Evolutionary conservation across 92 coral and sea anemone genomes (phyloP), one percentile per base, ranked within the genome.

Genomic region (Isaurus tuberculatus): DNA sequence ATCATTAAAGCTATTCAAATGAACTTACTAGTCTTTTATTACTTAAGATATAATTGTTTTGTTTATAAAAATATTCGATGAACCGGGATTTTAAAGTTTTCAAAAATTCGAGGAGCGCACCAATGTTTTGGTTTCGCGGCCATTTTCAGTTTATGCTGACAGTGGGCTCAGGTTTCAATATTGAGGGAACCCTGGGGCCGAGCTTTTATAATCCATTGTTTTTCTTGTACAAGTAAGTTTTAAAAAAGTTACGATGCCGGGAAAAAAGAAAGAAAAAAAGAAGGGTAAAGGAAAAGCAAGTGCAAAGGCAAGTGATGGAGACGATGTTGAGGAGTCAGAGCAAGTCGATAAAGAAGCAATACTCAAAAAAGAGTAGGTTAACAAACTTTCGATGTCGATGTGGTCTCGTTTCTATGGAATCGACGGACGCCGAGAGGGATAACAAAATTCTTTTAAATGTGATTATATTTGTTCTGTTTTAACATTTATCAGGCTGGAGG

Each of bases 181-280:
- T 10, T 0, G 66, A 22, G 30, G 23, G 30, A 60, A 60, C 9
- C 28, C 29, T 60, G 66, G 29, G 14, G 14, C 14, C 31, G 15
- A 60, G 25, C 28, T 60, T 6, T 60, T 23, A 8, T 11, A 60
- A 4, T 23, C 13, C 16, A 2, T 2, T 15, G 13, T 10, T 7
- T 4, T 15, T 16, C 16, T 15, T 49, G 4, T 49, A 5, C 4
- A 10, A n/a, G 15, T n/a, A 53, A 57, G 30, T 57, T 23, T n/a
- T n/a, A n/a, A n/a, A 57, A 6, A 63, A 63, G 69, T 63, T 9
- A 2, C 9, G 11, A 95, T 95, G 98, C 98, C 98, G 15, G 93
- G 98, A 4, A 95, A 95, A 88, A 95, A 94, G 91, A 94, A 94
- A 86, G 98, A 92, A 29, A 89, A 94, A 79, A 91, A 89, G 86